Evolutionary conservation across 2,888 invertebrate species (phyloP), one percentile per base, ranked within the genome.

Genomic region (Morpho achilles): DNA sequence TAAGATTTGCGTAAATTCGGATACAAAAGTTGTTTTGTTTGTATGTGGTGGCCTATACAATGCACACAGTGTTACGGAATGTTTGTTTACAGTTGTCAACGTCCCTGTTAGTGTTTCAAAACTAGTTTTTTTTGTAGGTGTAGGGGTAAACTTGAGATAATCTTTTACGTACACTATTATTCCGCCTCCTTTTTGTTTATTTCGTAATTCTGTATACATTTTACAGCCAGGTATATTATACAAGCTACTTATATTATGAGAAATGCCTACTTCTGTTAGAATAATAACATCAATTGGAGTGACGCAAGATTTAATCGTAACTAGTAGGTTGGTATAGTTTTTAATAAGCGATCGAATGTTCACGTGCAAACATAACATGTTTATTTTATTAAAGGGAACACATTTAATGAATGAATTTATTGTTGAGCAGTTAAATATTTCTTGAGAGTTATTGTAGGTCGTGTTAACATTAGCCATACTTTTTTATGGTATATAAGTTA

Each of bases 301-400:
- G n/a, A n/a, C n/a, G n/a, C n/a, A n/a, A n/a, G n/a, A n/a, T n/a
- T n/a, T n/a, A n/a, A n/a, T n/a, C n/a, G n/a, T n/a, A n/a, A n/a
- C n/a, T n/a, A n/a, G n/a, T n/a, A n/a, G n/a, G n/a, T n/a, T n/a
- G n/a, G n/a, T n/a, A n/a, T n/a, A n/a, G n/a, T n/a, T n/a, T n/a
- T n/a, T n/a, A n/a, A n/a, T n/a, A n/a, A n/a, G n/a, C n/a, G 68
- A 69, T 55, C 67, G 56, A 10, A 68, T 69, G 53, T 69, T 69
- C n/a, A 67, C 50, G 51, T 69, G 68, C 1, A 71, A 22, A 50
- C 55, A 59, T 23, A 53, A 47, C 4, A 61, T 51, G 9, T 46
- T 45, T 9, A 59, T 4, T 51, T 63, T 43, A 54, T 53, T 62
- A 55, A n/a, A n/a, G n/a, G n/a, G n/a, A n/a, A n/a, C n/a, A n/a